These are phyloP conservation scores for Podarcis raffonei DNA, from an alignment of 2,113 vertebrate species.

Conservation along the genomic window DNA sequence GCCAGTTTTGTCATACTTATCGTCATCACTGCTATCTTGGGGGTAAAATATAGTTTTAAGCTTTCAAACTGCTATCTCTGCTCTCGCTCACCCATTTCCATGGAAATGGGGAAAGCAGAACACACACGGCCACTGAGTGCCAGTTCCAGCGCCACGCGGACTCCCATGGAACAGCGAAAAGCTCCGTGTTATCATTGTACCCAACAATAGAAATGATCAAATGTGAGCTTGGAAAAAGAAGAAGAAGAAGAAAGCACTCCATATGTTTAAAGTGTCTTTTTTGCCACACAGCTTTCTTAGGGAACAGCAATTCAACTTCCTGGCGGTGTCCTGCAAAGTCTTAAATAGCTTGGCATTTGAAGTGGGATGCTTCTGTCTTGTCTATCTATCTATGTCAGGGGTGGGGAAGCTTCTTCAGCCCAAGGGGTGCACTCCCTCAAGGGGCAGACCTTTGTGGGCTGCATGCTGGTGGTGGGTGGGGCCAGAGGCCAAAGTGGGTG, in stretches of 20 bases:
- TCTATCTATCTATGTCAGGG: no score
- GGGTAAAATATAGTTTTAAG: constrained; percentile 41
- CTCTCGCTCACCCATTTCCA: constrained; percentile 57
- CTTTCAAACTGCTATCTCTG: constrained; percentile 12
- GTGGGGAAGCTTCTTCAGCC: no score
- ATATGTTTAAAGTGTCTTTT: background rate
- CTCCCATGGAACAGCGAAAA: constrained; percentile 47
- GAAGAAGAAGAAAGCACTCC: background rate
- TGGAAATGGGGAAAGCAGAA: constrained; percentile 36
- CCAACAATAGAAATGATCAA: constrained; percentile 47
- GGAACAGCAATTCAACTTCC: background rate
- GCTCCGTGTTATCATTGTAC: constrained; percentile 53
- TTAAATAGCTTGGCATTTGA: no score
- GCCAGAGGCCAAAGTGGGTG: no score
- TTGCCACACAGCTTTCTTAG: background rate
- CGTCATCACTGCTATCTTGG: constrained; percentile 33
- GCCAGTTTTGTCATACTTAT: background rate
- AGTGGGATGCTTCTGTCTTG: no score
- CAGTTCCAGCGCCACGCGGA: constrained; percentile 57
- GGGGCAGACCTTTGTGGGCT: no score
- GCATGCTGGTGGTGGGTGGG: no score
- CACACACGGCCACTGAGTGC: constrained; percentile 40
- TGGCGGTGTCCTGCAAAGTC: background rate
- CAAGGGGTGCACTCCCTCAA: no score
- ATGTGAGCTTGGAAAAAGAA: background rate